phyloP scores from a whole-genome alignment of 2,888 invertebrate genomes.

The Parnassius smintheus region DNA sequence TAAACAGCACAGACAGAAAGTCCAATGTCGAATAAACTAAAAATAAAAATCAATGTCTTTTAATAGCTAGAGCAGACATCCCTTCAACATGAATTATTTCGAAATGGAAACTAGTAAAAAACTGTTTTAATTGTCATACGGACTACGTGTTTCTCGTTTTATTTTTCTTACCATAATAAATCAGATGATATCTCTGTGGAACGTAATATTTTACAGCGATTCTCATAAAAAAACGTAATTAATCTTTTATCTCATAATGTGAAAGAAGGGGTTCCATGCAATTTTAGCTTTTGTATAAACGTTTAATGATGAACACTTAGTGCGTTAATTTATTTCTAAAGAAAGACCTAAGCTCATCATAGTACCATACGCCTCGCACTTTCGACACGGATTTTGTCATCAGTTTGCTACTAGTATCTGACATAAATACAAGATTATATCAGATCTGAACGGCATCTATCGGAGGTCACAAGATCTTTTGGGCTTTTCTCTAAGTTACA shows the following conservation, averaged over 20 bases:
- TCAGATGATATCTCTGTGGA: slow-evolving; percentile 25
- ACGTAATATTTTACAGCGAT: slow-evolving; percentile 27
- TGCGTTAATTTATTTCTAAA: not conserved
- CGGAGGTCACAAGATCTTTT: too few species aligned
- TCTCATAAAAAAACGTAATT: slow-evolving; percentile 25
- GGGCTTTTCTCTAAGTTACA: too few species aligned
- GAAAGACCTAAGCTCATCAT: not conserved
- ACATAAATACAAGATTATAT: too few species aligned
- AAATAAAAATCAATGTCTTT: slow-evolving; percentile 51
- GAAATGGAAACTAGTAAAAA: slow-evolving; percentile 47
- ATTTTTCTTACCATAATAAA: slow-evolving; percentile 20
- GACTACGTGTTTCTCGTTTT: slow-evolving; percentile 2
- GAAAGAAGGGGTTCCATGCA: slow-evolving; percentile 18
- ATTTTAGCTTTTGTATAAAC: slow-evolving; percentile 8
- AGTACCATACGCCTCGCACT: slow-evolving; percentile 33
- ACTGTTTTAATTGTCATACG: slow-evolving; percentile 34
- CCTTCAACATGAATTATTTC: slow-evolving; percentile 51
- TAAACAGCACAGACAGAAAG: slow-evolving; percentile 55
- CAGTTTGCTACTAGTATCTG: slow-evolving; percentile 20
- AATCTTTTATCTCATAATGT: slow-evolving; percentile 24
- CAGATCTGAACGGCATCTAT: too few species aligned
- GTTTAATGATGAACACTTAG: not conserved
- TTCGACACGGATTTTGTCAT: too few species aligned
- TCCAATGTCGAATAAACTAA: slow-evolving; percentile 50
- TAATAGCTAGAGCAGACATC: slow-evolving; percentile 53